A percentile compares a stretch with the other conserved stretches of the same genome.
phyloP scores from a whole-genome alignment of 2,113 vertebrate species.

The Ibidorhyncha struthersii region DNA sequence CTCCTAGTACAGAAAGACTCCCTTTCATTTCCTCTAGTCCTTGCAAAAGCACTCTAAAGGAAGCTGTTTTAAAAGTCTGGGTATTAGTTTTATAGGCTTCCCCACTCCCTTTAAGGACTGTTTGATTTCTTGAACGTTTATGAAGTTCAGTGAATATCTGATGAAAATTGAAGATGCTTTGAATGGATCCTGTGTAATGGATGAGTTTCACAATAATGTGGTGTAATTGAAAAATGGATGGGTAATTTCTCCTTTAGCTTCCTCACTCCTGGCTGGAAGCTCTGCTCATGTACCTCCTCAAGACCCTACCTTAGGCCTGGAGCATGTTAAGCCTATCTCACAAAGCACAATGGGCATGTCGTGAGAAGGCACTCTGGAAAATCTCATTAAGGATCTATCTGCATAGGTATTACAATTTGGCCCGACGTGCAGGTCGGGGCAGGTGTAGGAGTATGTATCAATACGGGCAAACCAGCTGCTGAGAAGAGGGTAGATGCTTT shows the following conservation, averaged over 20 bases:
- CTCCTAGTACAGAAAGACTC: neutral
- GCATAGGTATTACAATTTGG: neutral
- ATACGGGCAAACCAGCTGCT: neutral
- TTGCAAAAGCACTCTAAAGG: neutral
- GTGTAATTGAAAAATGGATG: neutral
- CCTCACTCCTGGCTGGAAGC: neutral
- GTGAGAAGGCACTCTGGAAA: neutral
- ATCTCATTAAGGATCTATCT: neutral
- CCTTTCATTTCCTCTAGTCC: neutral
- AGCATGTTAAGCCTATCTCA: neutral
- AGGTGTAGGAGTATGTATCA: accelerated
- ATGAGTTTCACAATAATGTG: neutral
- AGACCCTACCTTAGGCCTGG: accelerated
- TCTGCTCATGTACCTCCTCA: neutral
- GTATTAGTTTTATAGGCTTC: neutral
- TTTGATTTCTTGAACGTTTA: neutral
- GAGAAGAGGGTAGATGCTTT: neutral
- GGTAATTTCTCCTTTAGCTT: neutral
- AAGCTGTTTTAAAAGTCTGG: neutral
- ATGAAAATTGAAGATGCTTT: neutral
- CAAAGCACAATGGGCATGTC: neutral
- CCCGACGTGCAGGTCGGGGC: neutral
- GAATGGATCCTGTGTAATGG: neutral
- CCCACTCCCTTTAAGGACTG: neutral
- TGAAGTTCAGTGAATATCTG: neutral